Conservation (phyloP, 2,113 vertebrate species). For the Neotragus moschatus region DNA sequence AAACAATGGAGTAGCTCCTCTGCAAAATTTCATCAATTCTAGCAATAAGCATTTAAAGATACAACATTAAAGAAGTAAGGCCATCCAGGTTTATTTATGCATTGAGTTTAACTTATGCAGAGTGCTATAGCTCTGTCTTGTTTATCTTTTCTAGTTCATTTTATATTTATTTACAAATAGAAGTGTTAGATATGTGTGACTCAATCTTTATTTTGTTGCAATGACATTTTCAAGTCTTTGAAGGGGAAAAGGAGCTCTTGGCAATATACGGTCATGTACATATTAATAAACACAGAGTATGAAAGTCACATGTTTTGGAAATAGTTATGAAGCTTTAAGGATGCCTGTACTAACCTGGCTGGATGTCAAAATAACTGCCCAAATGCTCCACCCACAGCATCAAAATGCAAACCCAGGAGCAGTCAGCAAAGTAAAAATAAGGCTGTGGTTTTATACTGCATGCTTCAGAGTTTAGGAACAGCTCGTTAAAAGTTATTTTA, state of each 20-base stretch:
- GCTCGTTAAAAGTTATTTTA: constrained; percentile 41
- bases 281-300: neutral
- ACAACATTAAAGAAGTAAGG: neutral
- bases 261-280: constrained; percentile 7
- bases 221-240: constrained; percentile 15
- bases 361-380: neutral
- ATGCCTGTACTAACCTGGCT: neutral
- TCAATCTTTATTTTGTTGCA: neutral
- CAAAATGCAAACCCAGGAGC: constrained; percentile 41
- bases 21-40: neutral
- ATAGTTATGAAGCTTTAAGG: constrained; percentile 7
- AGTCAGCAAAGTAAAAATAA: constrained; percentile 57
- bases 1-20: neutral
- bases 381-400: constrained; percentile 15
- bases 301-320: constrained; percentile 6
- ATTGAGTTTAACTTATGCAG: neutral
- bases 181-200: neutral
- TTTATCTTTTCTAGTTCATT: neutral
- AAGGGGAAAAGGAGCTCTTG: neutral
- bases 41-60: neutral
- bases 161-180: constrained; percentile 19
- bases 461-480: constrained; percentile 11
- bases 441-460: constrained; percentile 21
- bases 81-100: neutral
- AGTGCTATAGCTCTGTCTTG: neutral